A percentile compares a stretch with the other conserved stretches of the same genome.
Evolutionary conservation across 2,888 invertebrate genomes (phyloP).

Genomic region (Nymphalis c-album): DNA sequence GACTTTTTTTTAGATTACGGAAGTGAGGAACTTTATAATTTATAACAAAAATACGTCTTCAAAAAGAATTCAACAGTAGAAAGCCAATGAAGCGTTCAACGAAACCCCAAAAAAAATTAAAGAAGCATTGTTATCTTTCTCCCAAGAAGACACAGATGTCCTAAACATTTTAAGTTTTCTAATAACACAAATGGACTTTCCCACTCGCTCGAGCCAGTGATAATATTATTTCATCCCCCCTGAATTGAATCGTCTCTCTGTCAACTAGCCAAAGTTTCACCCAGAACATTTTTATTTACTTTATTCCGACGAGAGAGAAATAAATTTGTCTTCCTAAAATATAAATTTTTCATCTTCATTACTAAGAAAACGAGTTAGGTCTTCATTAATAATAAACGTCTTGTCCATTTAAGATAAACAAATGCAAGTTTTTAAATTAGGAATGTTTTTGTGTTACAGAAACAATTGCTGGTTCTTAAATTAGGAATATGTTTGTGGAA

Average conservation of each 20-base stretch:
- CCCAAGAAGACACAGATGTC: constrained; percentile 44
- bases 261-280: constrained; percentile 48
- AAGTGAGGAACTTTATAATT: constrained; percentile 8
- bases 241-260: constrained; percentile 47
- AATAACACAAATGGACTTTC: constrained; percentile 61
- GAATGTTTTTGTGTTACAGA: not conserved
- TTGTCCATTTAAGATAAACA: constrained; percentile 1
- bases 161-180: constrained; percentile 51
- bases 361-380: constrained; percentile 19
- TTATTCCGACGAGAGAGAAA: constrained; percentile 41
- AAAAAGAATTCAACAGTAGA: constrained; percentile 18
- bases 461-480: no score
- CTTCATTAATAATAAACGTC: constrained; percentile 3
- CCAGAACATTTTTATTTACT: constrained; percentile 47
- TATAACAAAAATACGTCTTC: constrained; percentile 15
- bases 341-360: constrained; percentile 24
- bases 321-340: constrained; percentile 39
- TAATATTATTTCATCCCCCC: constrained; percentile 59
- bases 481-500: no score
- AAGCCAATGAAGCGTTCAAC: constrained; percentile 15
- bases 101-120: constrained; percentile 34
- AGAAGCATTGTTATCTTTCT: constrained; percentile 35
- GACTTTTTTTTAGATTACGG: not conserved
- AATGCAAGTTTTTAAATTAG: not conserved
- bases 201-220: constrained; percentile 50